Evolutionary conservation across 2,797 vertebrate genomes (phyloP).

Genomic region (Lates japonicus): DNA sequence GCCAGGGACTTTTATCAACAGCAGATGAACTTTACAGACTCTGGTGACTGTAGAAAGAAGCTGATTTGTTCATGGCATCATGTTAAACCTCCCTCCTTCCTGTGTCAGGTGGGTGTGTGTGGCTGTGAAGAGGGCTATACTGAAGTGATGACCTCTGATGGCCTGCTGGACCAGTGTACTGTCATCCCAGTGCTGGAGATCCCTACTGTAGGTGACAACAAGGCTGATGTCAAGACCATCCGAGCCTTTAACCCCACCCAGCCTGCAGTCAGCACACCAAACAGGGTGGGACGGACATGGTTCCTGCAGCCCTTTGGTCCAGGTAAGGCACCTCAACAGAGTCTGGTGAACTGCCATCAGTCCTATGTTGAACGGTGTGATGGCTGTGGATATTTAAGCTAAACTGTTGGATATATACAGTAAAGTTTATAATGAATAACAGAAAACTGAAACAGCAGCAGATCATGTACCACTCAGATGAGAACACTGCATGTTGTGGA

Average conservation of each 20-base stretch:
- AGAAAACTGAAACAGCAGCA: neutral
- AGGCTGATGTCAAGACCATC: conserved; percentile 95
- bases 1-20: neutral
- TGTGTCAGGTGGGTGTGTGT: conserved; percentile 89
- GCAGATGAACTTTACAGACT: neutral
- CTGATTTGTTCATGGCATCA: neutral
- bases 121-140: conserved; percentile 97
- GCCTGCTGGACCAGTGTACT: conserved; percentile 93
- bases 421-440: neutral
- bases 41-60: neutral
- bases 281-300: conserved; percentile 92
- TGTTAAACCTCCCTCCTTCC: neutral
- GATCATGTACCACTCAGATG: neutral
- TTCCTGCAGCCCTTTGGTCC: conserved; percentile 97
- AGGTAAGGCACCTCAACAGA: conserved; percentile 82
- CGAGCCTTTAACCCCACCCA: conserved; percentile 93
- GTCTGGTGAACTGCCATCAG: neutral
- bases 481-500: neutral
- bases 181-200: conserved; percentile 95
- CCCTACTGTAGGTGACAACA: conserved; percentile 93
- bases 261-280: conserved; percentile 87
- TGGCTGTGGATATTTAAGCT: neutral
- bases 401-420: neutral
- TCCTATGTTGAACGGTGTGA: neutral
- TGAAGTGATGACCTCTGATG: conserved; percentile 96